Base-by-base conservation (phyloP, 2,113 vertebrate species). In the Corythornis cristatus region DNA sequence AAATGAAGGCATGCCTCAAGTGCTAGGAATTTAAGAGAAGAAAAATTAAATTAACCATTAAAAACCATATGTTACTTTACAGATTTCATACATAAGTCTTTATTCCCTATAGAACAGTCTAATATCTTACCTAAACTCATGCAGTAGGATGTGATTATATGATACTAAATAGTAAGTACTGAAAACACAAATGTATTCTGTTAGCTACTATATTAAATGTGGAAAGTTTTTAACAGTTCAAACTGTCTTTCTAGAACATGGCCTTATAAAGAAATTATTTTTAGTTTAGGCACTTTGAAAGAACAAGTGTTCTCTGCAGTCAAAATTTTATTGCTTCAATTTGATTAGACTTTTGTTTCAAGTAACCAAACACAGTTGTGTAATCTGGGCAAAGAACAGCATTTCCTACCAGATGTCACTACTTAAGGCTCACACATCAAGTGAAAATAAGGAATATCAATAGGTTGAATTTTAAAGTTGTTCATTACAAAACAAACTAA, bases 331-430 rank as follows among this genome's bases (percentile, higher is more conserved):
- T 45, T 61, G 29, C 40, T 51, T n/a, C 28, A 60, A 29, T 74
- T 75, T 93, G 84, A 93, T 95, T 80, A 89, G 65, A 84, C 58
- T 48, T 95, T 86, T 79, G n/a, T 21, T 95, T 86, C 64, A 83
- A 82, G 57, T 74, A 96, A 88, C 53, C 18, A 42, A 72, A 58
- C 33, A 28, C 33, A 54, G 28, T 22, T 91, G 60, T 35, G 9
- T 87, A 90, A 96, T 54, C 28, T 68, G 31, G 64, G 12, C 29
- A 20, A 80, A 33, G 79, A 58, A 57, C 3, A 45, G 4, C 3
- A 1, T 50, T n/a, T 33, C 19, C 68, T 62, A 46, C 5, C 8
- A 71, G 45, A 75, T 25, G 35, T 51, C 43, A 53, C 53, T 68
- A 56, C 6, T 68, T 40, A 42, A 60, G n/a, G 11, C 42, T 54